Percentiles rank a stretch among this genome's conserved stretches.
phyloP scores from a whole-genome alignment of 2,113 vertebrate species.

The Sakesphorus luctuosus region DNA sequence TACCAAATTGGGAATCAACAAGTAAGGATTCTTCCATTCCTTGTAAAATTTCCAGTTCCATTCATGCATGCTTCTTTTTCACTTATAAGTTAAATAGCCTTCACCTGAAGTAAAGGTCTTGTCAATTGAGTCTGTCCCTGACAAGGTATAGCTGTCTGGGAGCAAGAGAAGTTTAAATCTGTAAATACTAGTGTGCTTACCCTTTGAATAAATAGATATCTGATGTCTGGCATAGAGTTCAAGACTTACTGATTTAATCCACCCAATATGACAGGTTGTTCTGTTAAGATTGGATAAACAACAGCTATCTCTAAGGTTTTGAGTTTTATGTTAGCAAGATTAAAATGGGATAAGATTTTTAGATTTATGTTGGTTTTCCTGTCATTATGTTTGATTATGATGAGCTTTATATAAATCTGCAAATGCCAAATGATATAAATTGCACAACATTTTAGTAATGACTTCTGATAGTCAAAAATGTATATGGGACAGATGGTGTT shows the following conservation, averaged over 20 bases:
- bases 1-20: neutral
- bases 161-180: neutral
- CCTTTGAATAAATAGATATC: neutral
- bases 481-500: neutral
- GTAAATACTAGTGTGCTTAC: neutral
- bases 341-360: neutral
- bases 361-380: neutral
- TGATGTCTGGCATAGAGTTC: neutral
- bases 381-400: neutral
- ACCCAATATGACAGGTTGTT: neutral
- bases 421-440: conserved; percentile 7
- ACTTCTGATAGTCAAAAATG: neutral
- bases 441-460: neutral
- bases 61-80: neutral
- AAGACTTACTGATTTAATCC: neutral
- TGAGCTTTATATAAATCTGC: neutral
- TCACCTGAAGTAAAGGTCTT: neutral
- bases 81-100: neutral
- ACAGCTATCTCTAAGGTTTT: neutral
- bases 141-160: neutral
- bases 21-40: neutral
- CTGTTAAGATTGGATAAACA: neutral
- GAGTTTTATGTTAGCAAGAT: neutral
- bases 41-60: neutral
- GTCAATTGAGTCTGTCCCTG: neutral